Evolutionary conservation across 2,888 invertebrate species (phyloP).

Genomic region (Caenorhabditis afra): DNA sequence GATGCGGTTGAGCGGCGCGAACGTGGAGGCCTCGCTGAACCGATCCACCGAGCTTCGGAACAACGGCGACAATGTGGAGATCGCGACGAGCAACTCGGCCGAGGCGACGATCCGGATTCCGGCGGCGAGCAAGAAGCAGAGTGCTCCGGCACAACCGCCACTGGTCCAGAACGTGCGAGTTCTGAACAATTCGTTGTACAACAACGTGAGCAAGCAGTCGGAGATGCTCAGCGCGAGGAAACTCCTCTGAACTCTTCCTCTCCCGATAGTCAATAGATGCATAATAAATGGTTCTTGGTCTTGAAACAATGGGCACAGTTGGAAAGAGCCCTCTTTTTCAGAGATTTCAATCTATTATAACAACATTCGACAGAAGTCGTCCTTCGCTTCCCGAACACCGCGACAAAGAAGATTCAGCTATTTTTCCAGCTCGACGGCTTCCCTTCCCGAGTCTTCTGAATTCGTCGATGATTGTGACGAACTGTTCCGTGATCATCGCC

Average conservation of each 20-base stretch:
- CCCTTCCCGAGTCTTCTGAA: too few relatives aligned
- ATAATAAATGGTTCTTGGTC: too few relatives aligned
- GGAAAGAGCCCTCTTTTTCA: too few relatives aligned
- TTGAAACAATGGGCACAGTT: too few relatives aligned
- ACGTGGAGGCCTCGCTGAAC: conserved; percentile 22
- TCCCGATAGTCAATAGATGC: too few relatives aligned
- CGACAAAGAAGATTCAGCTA: too few relatives aligned
- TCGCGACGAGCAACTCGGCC: neutral
- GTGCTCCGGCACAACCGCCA: neutral
- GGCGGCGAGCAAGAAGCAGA: neutral
- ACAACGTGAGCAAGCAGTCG: neutral
- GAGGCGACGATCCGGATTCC: neutral
- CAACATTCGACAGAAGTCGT: too few relatives aligned
- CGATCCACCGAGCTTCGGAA: neutral
- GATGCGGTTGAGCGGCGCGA: conserved; percentile 28
- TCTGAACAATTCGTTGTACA: neutral
- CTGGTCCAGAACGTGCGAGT: neutral
- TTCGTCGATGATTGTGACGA: too few relatives aligned
- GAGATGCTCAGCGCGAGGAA: neutral
- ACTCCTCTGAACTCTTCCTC: neutral
- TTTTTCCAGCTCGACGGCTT: too few relatives aligned
- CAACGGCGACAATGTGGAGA: neutral
- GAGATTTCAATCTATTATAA: too few relatives aligned
- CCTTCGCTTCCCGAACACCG: too few relatives aligned
- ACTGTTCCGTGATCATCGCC: too few relatives aligned